phyloP scores from a whole-genome alignment of 1,140 invertebrate species.

The Telenomus remus region DNA sequence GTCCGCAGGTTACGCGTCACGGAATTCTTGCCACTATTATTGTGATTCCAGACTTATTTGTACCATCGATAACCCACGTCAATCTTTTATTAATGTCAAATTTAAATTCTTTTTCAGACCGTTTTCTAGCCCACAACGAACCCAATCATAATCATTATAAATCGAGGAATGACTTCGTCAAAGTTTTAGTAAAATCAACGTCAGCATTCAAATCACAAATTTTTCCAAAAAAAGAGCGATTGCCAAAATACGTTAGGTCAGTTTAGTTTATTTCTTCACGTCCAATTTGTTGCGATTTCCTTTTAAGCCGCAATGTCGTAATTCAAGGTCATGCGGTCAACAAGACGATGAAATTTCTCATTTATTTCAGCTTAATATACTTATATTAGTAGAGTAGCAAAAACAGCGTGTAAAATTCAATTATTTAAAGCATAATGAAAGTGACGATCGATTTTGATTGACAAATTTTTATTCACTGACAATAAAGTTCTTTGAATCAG shows the following conservation, averaged over 20 bases:
- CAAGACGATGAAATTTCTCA: constrained; percentile 8
- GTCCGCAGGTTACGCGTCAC: constrained; percentile 50
- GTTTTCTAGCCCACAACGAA: no score
- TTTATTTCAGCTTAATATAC: neutral
- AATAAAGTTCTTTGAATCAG: neutral
- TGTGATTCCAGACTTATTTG: constrained; percentile 20
- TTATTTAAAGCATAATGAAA: neutral
- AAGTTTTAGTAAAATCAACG: no score
- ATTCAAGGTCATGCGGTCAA: constrained; percentile 40
- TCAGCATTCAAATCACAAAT: no score
- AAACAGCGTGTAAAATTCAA: neutral
- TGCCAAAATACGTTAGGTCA: neutral
- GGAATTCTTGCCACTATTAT: constrained; percentile 42
- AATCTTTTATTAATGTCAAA: constrained; percentile 17
- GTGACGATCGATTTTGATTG: neutral
- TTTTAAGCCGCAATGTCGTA: constrained; percentile 26
- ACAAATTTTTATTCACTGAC: neutral
- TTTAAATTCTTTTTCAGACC: constrained; percentile 1
- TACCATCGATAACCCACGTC: neutral
- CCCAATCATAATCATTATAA: no score
- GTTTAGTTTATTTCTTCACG: constrained; percentile 8
- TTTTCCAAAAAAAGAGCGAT: no score
- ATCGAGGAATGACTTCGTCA: no score
- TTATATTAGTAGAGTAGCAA: neutral
- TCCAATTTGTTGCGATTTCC: constrained; percentile 43